These are phyloP conservation scores for Ceyx melanurus DNA, from an alignment of 2,113 vertebrate genomes.

Conservation along the genomic window DNA sequence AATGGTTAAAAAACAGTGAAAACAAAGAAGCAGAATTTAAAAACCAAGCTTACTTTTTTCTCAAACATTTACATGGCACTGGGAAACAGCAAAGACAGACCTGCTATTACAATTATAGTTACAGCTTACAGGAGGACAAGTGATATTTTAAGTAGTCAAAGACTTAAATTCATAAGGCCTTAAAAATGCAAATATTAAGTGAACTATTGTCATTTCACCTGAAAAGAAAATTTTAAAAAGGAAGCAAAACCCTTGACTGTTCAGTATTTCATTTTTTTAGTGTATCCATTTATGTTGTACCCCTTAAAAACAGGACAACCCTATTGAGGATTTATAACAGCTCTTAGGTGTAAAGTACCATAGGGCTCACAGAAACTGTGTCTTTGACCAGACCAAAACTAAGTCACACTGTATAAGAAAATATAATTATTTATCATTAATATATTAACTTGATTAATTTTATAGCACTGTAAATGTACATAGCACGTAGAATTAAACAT, in stretches of 20 bases:
- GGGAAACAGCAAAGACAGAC: background rate
- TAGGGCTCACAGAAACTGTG: background rate
- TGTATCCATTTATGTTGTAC: background rate
- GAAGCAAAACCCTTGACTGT: rapidly evolving
- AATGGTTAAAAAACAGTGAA: background rate
- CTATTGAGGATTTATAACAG: background rate
- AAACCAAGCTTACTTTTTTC: background rate
- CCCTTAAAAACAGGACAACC: background rate
- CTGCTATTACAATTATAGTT: background rate
- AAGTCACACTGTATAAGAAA: background rate
- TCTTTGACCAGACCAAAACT: background rate
- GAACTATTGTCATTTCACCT: background rate
- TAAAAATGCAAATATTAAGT: background rate
- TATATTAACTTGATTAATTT: background rate
- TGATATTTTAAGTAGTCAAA: background rate
- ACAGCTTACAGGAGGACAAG: background rate
- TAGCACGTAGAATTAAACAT: background rate
- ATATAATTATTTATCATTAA: background rate
- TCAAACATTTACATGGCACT: background rate
- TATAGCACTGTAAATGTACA: background rate
- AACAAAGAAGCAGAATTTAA: background rate
- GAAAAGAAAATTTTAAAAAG: background rate
- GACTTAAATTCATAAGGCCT: background rate
- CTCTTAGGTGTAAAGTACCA: background rate
- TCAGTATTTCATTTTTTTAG: background rate